Base-by-base conservation (phyloP, 1,140 invertebrate genomes). In the Goniozus legneri region DNA sequence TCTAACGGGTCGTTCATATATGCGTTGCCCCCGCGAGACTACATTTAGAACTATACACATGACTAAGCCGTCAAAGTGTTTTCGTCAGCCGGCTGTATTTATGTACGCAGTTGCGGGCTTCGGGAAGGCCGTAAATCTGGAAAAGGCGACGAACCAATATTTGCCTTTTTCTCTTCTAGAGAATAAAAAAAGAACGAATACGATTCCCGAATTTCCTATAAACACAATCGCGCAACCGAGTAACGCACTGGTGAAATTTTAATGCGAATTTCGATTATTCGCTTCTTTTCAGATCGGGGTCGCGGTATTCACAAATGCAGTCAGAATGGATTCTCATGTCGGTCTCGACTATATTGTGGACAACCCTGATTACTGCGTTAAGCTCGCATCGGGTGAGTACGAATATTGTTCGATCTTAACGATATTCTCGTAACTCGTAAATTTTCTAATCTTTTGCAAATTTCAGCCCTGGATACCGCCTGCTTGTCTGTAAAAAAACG, bases 331-430 rank as follows among this genome's bases (percentile, higher is more conserved):
- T 79, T 90, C 89, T 56, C 82, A 88, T 60, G 88, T 92, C 67
- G 91, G 90, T 60, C 81, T 95, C 69, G 91, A 95, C 79, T 93
- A 92, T 72, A 94, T 95, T 68, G 89, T 95, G 43, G 91, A 94
- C 71, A 92, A 93, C 77, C 86, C 86, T 51, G 91, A 93, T 72
- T 96, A 96, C 76, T 91, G 91, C 54, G 80, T 83, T 41, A 93
- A 95, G 77, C 83, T 96, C 63, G 92, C 92, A 30, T 85, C 81
- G 66, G 85, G 85, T 87, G 78, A 77, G 19, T 31, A 27, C 24
- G 33, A 36, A 37, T 37, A 24, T 24, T 31, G 13, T 4, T 7
- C 12, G 10, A 15, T 3, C 2, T 38, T 30, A 0, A 27, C 19
- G n/a, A 13, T 8, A 13, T 10, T 31, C 19, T 31, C 13, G 8